A percentile compares a stretch with the other conserved stretches of the same genome.
Evolutionary conservation across 2,888 invertebrate genomes (phyloP).

Genomic region (Spilosoma lubricipeda): DNA sequence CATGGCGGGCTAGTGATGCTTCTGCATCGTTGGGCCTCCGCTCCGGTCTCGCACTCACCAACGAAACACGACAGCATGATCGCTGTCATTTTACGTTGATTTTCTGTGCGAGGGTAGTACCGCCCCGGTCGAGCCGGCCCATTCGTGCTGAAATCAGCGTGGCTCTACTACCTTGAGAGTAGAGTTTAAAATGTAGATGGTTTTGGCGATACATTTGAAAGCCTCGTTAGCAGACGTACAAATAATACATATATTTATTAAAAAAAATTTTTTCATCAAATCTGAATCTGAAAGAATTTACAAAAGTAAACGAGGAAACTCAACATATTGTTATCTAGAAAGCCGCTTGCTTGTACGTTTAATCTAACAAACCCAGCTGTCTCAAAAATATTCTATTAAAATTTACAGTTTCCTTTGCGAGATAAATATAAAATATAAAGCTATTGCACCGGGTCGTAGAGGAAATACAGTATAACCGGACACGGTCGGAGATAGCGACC

Average conservation of each 20-base stretch:
- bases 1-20: too few relatives aligned
- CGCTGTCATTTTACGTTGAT: too few relatives aligned
- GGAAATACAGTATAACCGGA: conserved; percentile 57
- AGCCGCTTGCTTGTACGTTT: background rate
- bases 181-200: background rate
- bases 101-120: too few relatives aligned
- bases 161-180: too few relatives aligned
- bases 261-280: background rate
- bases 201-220: background rate
- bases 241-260: conserved; percentile 3
- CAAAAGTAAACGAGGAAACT: background rate
- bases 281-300: background rate
- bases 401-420: conserved; percentile 20
- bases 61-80: too few relatives aligned
- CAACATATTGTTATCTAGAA: background rate
- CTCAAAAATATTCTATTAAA: conserved; percentile 13
- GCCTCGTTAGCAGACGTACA: background rate
- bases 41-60: too few relatives aligned
- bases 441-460: conserved; percentile 28
- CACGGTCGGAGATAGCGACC: conserved; percentile 52
- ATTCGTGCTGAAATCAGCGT: too few relatives aligned
- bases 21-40: too few relatives aligned
- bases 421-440: conserved; percentile 32
- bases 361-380: background rate
- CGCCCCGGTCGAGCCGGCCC: too few relatives aligned